A percentile compares a stretch with the other conserved stretches of the same genome.
Conservation (phyloP, 1,140 invertebrate genomes). For the Anoplolepis gracilipes region DNA sequence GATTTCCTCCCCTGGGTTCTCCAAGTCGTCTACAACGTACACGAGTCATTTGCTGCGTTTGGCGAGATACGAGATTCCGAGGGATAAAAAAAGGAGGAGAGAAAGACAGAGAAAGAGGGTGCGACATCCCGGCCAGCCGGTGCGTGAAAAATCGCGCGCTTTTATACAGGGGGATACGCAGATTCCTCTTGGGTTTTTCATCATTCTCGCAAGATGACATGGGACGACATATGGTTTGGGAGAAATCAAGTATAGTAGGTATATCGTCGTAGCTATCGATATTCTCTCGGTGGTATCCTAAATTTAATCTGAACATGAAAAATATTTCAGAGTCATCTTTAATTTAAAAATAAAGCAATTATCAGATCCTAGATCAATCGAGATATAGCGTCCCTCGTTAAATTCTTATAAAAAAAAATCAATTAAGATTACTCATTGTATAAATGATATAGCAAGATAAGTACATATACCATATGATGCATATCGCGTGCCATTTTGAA, state of each 20-base stretch:
- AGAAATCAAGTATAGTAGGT: slow-evolving; percentile 41
- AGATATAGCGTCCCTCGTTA: background rate
- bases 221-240: slow-evolving; percentile 24
- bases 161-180: slow-evolving; percentile 65
- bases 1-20: slow-evolving; percentile 35
- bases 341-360: background rate
- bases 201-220: slow-evolving; percentile 31
- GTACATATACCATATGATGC: background rate
- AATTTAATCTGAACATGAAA: slow-evolving; percentile 16
- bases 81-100: background rate
- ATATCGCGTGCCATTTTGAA: background rate
- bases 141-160: slow-evolving; percentile 76
- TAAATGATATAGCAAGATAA: background rate
- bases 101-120: background rate
- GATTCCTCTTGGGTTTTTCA: slow-evolving; percentile 62
- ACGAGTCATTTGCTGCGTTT: slow-evolving; percentile 76
- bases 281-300: background rate
- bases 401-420: background rate
- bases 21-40: slow-evolving; percentile 55
- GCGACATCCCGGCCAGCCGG: slow-evolving; percentile 74
- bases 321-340: background rate
- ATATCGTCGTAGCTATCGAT: slow-evolving; percentile 36
- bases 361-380: background rate
- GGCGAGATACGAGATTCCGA: slow-evolving; percentile 57
- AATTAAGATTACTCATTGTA: background rate